These are phyloP conservation scores for Phrynosoma platyrhinos DNA, from an alignment of 2,113 vertebrate genomes.

Conservation along the genomic window DNA sequence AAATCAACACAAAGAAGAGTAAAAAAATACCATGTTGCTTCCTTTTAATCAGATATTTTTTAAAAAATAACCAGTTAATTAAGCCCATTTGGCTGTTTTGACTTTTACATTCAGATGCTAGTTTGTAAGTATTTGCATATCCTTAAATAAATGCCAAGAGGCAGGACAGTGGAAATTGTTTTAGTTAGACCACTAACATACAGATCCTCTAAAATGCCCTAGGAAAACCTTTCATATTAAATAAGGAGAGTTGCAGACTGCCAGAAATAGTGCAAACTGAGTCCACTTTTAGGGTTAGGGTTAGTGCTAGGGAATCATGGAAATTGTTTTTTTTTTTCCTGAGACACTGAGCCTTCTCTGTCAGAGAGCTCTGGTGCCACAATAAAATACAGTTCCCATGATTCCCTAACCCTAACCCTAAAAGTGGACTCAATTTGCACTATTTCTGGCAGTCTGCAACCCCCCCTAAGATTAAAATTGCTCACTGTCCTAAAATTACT, in stretches of 20 bases:
- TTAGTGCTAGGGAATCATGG: too few species aligned
- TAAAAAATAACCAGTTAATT: slow-evolving; percentile 60
- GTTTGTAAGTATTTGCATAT: slow-evolving; percentile 72
- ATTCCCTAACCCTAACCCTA: too few species aligned
- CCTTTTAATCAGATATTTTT: slow-evolving; percentile 58
- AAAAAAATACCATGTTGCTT: slow-evolving; percentile 54
- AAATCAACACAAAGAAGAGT: slow-evolving; percentile 47
- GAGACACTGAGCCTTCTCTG: too few species aligned
- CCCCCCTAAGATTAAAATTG: slow-evolving; percentile 80
- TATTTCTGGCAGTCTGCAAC: too few species aligned
- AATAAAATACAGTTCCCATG: too few species aligned
- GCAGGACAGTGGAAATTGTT: slow-evolving; percentile 51
- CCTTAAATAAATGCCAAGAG: slow-evolving; percentile 76
- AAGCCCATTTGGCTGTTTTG: slow-evolving; percentile 70
- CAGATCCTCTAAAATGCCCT: slow-evolving; percentile 75
- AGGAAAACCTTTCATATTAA: slow-evolving; percentile 77
- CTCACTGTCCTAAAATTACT: slow-evolving; percentile 80
- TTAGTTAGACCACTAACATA: slow-evolving; percentile 78
- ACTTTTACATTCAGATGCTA: slow-evolving; percentile 72
- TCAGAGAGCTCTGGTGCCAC: too few species aligned
- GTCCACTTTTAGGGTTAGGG: too few species aligned
- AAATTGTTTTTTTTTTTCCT: too few species aligned
- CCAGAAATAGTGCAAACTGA: too few species aligned
- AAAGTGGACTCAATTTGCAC: too few species aligned
- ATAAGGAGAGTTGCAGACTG: too few species aligned